These are phyloP conservation scores for Periphyllus acericola DNA, from an alignment of 2,888 invertebrate genomes.

Conservation along the genomic window DNA sequence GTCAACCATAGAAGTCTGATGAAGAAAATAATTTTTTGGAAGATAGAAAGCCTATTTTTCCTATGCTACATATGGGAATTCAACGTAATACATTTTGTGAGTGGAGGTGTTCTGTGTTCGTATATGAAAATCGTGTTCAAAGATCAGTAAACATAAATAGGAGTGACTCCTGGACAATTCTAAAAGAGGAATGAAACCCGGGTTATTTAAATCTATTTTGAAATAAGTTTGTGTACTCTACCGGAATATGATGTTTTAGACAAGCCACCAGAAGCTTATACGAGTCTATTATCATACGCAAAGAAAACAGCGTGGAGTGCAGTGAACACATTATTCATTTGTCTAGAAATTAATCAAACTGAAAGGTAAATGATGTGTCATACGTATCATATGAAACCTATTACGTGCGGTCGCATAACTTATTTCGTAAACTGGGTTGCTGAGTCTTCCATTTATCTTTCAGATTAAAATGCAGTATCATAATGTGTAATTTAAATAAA, in stretches of 20 bases:
- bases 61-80: neutral
- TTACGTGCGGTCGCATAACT: neutral
- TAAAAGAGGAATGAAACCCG: neutral
- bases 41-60: neutral
- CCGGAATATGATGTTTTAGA: slow-evolving; percentile 17
- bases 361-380: neutral
- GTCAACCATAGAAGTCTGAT: too few species aligned
- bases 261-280: slow-evolving; percentile 15
- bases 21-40: neutral
- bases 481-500: neutral
- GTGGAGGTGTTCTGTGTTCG: too few species aligned
- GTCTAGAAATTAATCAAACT: slow-evolving; percentile 31
- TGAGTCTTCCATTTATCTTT: neutral
- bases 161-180: neutral
- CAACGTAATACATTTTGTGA: too few species aligned
- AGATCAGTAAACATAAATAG: slow-evolving; percentile 1
- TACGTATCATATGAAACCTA: slow-evolving; percentile 10
- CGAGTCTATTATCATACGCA: too few species aligned
- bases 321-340: neutral
- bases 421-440: neutral
- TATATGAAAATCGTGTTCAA: slow-evolving; percentile 13
- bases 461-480: neutral
- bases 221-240: slow-evolving; percentile 18
- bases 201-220: neutral
- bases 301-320: neutral